Evolutionary conservation across 1,140 invertebrate genomes (phyloP).

Genomic region (Drosophila sproati): DNA sequence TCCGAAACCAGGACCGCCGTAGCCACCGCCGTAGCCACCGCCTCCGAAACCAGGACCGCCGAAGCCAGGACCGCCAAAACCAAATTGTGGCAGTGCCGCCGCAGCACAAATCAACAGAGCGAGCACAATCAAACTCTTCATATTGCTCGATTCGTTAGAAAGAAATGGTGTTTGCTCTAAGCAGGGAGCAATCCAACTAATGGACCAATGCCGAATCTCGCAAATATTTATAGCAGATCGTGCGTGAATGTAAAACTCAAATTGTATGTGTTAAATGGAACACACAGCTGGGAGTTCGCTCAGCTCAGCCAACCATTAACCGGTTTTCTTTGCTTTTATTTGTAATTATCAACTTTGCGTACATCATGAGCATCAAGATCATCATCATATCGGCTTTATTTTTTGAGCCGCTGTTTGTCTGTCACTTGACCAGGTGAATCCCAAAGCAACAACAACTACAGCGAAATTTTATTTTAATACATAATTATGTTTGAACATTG

Average conservation of each 20-base stretch:
- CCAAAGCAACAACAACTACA: conserved; percentile 35
- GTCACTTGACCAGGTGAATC: conserved; percentile 56
- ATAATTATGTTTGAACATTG: conserved; percentile 37
- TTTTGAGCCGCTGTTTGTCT: conserved; percentile 22
- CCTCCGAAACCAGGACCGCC: conserved; percentile 28
- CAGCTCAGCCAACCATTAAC: conserved; percentile 29
- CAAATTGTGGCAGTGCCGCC: conserved; percentile 54
- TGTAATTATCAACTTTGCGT: conserved; percentile 56
- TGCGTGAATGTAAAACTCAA: conserved; percentile 10
- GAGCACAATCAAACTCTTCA: conserved; percentile 69
- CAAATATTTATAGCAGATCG: conserved; percentile 36
- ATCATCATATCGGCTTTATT: conserved; percentile 28
- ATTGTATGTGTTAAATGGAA: conserved; percentile 32
- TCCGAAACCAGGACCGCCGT: conserved; percentile 22
- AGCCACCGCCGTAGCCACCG: conserved; percentile 10
- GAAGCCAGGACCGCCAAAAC: conserved; percentile 25
- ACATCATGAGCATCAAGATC: conserved; percentile 10
- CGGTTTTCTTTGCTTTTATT: conserved; percentile 66
- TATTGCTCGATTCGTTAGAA: conserved; percentile 21
- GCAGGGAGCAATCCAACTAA: conserved; percentile 56
- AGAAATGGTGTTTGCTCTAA: conserved; percentile 23
- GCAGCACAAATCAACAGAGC: conserved; percentile 49
- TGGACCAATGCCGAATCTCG: conserved; percentile 15
- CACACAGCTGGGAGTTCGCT: not conserved
- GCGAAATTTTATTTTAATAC: conserved; percentile 10